Conservation (phyloP, 2,797 vertebrate genomes). For the Thamnophis elegans region DNA sequence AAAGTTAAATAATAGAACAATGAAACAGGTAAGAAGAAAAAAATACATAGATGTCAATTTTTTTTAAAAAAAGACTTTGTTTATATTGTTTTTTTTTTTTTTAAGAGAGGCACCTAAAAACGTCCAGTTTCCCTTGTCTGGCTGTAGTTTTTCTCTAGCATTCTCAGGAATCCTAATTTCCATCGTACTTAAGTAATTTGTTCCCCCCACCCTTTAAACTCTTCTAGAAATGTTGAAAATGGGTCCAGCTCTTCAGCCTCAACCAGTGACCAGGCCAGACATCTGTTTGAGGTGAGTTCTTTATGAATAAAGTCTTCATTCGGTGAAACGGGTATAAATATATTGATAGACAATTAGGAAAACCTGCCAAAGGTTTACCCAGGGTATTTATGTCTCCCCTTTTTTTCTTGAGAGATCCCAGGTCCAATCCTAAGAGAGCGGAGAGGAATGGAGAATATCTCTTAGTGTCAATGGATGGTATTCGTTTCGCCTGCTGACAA, state of each 20-base stretch:
- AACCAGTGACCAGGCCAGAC: conserved; percentile 78
- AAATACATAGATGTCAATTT: not conserved
- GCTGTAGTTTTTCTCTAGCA: not conserved
- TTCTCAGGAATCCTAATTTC: not conserved
- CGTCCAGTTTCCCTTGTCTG: not conserved
- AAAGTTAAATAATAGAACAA: not conserved
- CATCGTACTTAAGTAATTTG: too few relatives aligned
- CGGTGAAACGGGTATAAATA: not conserved
- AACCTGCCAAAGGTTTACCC: not conserved
- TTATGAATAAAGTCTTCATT: not conserved
- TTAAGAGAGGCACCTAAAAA: not conserved
- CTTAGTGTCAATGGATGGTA: not conserved
- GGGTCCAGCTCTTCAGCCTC: conserved; percentile 79
- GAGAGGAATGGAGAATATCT: not conserved
- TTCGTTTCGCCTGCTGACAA: not conserved
- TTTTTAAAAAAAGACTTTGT: not conserved
- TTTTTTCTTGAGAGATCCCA: not conserved
- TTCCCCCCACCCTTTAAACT: accelerated
- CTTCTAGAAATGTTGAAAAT: conserved; percentile 78
- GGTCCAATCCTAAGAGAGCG: not conserved
- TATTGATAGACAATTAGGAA: not conserved
- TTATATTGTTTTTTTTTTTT: not conserved
- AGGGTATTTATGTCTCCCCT: not conserved
- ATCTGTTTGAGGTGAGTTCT: conserved; percentile 83
- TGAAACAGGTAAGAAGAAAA: not conserved